phyloP scores from a whole-genome alignment of 1,140 invertebrate genomes.

The Elysia chlorotica region DNA sequence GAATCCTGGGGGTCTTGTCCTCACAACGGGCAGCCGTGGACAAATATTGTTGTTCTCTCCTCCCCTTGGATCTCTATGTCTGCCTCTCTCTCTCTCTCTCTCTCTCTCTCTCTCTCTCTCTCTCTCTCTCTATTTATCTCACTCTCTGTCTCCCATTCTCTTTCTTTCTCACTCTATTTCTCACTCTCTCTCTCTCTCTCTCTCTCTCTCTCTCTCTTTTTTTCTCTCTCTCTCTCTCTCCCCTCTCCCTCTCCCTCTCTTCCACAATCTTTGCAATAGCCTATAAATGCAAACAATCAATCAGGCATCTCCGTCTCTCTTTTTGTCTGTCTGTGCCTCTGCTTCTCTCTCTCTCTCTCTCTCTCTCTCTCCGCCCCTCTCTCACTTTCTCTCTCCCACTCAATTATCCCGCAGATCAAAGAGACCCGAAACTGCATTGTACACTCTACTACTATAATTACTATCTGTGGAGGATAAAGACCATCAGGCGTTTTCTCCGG shows the following conservation, averaged over 20 bases:
- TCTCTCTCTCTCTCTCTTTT: not conserved
- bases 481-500: too few species aligned
- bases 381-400: not conserved
- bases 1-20: too few species aligned
- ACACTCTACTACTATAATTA: too few species aligned
- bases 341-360: not conserved
- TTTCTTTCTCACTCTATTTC: not conserved
- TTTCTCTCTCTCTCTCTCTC: not conserved
- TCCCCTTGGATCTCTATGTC: not conserved
- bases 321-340: not conserved
- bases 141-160: not conserved
- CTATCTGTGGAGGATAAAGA: too few species aligned
- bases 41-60: too few species aligned
- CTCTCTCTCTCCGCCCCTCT: not conserved
- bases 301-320: not conserved
- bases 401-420: too few species aligned
- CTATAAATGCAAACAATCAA: too few species aligned
- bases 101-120: not conserved
- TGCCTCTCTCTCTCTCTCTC: not conserved
- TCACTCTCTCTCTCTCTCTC: not conserved
- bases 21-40: too few species aligned
- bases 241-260: not conserved
- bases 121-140: conserved; percentile 1
- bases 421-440: too few species aligned
- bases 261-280: too few species aligned